Conservation (phyloP, 2,113 vertebrate species). For the Nestor notabilis region DNA sequence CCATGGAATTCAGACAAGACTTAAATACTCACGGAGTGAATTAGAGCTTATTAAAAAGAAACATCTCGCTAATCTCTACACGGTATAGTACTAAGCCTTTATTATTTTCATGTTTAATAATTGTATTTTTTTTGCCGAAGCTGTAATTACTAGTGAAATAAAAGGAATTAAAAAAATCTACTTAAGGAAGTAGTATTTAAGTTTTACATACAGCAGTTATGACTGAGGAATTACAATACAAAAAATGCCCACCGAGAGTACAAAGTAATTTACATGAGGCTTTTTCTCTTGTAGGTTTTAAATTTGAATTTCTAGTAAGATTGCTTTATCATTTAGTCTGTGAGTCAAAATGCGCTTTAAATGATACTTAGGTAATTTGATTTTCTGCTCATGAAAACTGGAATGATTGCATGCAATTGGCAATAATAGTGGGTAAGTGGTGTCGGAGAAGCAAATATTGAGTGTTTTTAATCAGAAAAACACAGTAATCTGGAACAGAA, state of each 20-base stretch:
- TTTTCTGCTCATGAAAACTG: neutral
- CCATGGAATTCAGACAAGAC: conserved; percentile 85
- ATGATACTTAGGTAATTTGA: neutral
- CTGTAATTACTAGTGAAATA: neutral
- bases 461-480: neutral
- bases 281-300: neutral
- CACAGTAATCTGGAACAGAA: neutral
- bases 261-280: neutral
- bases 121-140: neutral
- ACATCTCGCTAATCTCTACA: conserved; percentile 74
- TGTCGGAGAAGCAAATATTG: neutral
- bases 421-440: neutral
- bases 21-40: conserved; percentile 90
- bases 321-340: neutral
- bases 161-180: neutral
- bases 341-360: neutral
- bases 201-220: neutral
- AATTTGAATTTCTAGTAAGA: neutral
- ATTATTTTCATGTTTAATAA: neutral
- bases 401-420: neutral
- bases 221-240: neutral
- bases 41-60: conserved; percentile 84
- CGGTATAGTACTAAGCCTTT: conserved; percentile 65
- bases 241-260: neutral
- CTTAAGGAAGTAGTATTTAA: neutral